Evolutionary conservation across 2,888 invertebrate species (phyloP), one percentile per base, ranked within the genome.

Genomic region (Cheilosia impressa): DNA sequence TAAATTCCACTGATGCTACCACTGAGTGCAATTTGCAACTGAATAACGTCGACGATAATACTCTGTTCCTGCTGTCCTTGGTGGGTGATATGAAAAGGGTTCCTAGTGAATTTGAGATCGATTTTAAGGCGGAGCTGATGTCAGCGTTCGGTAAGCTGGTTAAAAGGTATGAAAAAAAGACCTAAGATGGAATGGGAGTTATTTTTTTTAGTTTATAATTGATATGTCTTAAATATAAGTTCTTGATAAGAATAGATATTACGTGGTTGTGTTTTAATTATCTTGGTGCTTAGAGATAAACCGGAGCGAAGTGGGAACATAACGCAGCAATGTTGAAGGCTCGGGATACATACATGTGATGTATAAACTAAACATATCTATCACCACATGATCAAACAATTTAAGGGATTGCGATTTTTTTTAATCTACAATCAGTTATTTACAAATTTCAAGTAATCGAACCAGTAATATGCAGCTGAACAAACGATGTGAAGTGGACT

Each of bases 11-110:
- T 38, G 22, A 2, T 27, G 24, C 15, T 4, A 4, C 2, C 4
- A 55, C n/a, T 22, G 31, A 57, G 7, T 69, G 57, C 24, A 47
- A 9, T 19, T 45, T 60, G 17, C 71, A 60, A 27, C 10, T 71
- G 3, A 41, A 45, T 1, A 41, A 52, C 4, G 50, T 17, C 9
- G 58, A 60, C 27, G 52, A 60, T 0, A 17, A 60, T 41, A 27
- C 50, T 6, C 38, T 71, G 4, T 71, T 71, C n/a, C 38, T 71
- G 1, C 50, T 71, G 1, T 71, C 71, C 15, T 17, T 71, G 50
- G 71, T 34, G 2, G 27, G n/a, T 6, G 71, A 71, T 4, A 34
- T 71, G 19, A 47, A 38, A 41, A 31, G 17, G 24, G 47, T 71
- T 50, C 71, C 71, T 2, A 13, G 1, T 4, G 34, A 41, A 13